A percentile compares a stretch with the other conserved stretches of the same genome.
Evolutionary conservation across 1,140 invertebrate species (phyloP).

Genomic region (Lepidotrigona ventralis): DNA sequence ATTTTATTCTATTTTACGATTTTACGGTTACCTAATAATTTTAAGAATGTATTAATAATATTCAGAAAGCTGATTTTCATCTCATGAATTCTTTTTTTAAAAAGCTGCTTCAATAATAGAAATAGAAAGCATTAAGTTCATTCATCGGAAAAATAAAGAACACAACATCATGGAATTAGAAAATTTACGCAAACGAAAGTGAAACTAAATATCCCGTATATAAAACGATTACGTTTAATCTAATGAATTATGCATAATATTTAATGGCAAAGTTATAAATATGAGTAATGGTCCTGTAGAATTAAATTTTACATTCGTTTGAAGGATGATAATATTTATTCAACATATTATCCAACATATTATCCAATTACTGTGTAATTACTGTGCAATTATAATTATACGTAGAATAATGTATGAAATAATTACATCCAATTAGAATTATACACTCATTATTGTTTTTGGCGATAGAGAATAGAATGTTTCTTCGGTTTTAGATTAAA

Average conservation of each 20-base stretch:
- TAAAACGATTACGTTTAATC: not conserved
- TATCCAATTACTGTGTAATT: not conserved
- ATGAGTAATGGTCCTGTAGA: not conserved
- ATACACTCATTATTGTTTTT: not conserved
- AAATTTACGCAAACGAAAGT: not conserved
- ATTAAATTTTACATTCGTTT: not conserved
- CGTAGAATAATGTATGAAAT: not conserved
- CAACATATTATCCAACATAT: not conserved
- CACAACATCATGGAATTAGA: not conserved
- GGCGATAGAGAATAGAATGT: not conserved
- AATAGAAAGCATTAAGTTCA: not conserved
- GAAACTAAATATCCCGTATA: not conserved
- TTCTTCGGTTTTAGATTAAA: not conserved
- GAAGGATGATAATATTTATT: not conserved
- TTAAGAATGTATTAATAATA: no score
- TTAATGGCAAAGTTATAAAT: not conserved
- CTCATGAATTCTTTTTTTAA: not conserved
- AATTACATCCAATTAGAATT: not conserved
- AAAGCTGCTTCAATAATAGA: no score
- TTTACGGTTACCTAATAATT: no score
- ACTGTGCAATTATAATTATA: not conserved
- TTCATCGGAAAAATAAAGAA: not conserved
- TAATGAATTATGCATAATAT: not conserved
- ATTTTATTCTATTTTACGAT: no score
- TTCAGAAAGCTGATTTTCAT: not conserved